These are phyloP conservation scores for Drosophila infuscata DNA, from an alignment of 2,888 invertebrate genomes.

Conservation along the genomic window DNA sequence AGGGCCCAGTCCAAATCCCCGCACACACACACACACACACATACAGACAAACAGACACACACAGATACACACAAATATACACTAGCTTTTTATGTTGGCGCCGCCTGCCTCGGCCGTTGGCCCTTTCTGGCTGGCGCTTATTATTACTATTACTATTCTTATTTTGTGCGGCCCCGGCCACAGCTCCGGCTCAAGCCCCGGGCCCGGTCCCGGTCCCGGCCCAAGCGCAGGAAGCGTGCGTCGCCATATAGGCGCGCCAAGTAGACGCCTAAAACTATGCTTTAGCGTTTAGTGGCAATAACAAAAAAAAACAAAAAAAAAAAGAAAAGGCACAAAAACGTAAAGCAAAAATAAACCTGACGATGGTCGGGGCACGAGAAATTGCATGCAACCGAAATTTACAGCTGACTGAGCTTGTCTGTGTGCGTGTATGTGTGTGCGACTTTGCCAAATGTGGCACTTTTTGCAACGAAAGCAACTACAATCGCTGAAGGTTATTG, in stretches of 20 bases:
- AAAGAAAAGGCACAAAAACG: not conserved
- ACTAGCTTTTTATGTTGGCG: constrained; percentile 61
- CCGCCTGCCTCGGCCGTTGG: constrained; percentile 64
- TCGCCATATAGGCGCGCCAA: constrained; percentile 79
- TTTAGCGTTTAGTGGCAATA: constrained; percentile 78
- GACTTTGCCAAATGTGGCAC: constrained; percentile 56
- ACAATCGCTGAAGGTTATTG: constrained; percentile 69
- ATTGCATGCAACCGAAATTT: constrained; percentile 64
- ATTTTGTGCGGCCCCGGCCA: constrained; percentile 52
- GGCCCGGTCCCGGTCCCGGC: constrained; percentile 1
- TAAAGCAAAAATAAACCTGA: constrained; percentile 6
- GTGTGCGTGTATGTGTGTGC: not conserved
- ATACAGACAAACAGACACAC: not conserved
- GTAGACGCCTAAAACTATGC: constrained; percentile 78
- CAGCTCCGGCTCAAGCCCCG: not conserved
- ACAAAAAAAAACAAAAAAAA: constrained; percentile 59
- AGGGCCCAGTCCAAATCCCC: constrained; percentile 18
- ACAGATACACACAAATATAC: not conserved
- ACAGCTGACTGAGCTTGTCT: constrained; percentile 21
- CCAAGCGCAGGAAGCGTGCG: constrained; percentile 64
- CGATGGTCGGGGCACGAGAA: constrained; percentile 55
- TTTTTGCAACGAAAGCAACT: constrained; percentile 38
- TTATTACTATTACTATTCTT: constrained; percentile 72
- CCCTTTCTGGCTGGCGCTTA: constrained; percentile 60
- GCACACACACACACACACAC: constrained; percentile 15